Evolutionary conservation across 2,888 invertebrate genomes (phyloP).

Genomic region (Neoitamus cyanurus): DNA sequence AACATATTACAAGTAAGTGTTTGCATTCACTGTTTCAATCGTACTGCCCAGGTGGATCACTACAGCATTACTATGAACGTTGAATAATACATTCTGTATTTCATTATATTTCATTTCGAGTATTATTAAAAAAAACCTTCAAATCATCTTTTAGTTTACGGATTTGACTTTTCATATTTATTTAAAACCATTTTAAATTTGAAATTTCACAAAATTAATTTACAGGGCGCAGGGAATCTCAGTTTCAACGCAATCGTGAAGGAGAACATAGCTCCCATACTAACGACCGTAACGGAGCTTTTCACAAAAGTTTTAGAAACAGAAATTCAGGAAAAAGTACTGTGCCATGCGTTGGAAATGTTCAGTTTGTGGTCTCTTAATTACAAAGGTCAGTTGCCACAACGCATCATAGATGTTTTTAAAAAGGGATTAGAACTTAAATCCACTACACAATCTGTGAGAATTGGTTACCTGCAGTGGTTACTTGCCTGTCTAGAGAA

Average conservation of each 20-base stretch:
- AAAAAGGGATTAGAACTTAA: constrained; percentile 81
- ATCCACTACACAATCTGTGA: constrained; percentile 80
- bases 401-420: constrained; percentile 74
- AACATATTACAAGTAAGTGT: constrained; percentile 78
- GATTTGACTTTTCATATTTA: background rate
- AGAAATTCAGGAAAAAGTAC: constrained; percentile 93
- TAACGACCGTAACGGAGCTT: constrained; percentile 73
- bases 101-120: too few relatives aligned
- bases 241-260: constrained; percentile 76
- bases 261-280: constrained; percentile 70
- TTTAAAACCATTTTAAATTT: background rate
- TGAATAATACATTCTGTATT: too few relatives aligned
- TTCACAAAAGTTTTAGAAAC: constrained; percentile 83
- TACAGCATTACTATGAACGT: too few relatives aligned
- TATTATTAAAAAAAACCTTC: too few relatives aligned
- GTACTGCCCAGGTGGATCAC: too few relatives aligned
- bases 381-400: constrained; percentile 74
- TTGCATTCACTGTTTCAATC: too few relatives aligned
- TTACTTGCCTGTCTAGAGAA: constrained; percentile 75
- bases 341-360: constrained; percentile 84
- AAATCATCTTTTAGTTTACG: too few relatives aligned
- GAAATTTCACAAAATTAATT: constrained; percentile 37
- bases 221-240: constrained; percentile 77
- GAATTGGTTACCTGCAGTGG: constrained; percentile 82
- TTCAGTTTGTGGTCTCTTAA: constrained; percentile 82